Conservation (phyloP, 2,113 vertebrate species). For the Anarrhichthys ocellatus region DNA sequence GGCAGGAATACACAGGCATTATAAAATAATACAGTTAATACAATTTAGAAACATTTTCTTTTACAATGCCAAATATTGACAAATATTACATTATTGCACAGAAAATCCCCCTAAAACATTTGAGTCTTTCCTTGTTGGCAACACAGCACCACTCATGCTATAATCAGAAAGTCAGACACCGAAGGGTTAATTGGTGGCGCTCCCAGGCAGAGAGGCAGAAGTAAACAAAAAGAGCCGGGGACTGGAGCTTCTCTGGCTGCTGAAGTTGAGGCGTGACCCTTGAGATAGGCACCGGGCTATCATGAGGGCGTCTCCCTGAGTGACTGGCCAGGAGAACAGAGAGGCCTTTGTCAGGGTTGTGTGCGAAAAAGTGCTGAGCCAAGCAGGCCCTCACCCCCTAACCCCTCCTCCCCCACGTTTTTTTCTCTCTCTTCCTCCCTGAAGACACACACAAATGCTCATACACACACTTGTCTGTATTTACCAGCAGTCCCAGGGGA, state of each 20-base stretch:
- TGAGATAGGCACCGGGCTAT: slow-evolving; percentile 77
- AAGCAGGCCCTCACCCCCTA: slow-evolving; percentile 52
- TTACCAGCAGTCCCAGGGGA: slow-evolving; percentile 63
- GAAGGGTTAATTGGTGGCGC: slow-evolving; percentile 54
- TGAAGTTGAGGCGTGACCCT: slow-evolving; percentile 73
- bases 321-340: slow-evolving; percentile 68
- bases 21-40: too few species aligned
- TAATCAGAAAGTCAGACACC: neutral
- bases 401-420: neutral
- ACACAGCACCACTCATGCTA: neutral
- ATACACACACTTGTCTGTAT: slow-evolving; percentile 65
- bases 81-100: neutral
- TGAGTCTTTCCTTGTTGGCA: neutral
- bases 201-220: slow-evolving; percentile 44
- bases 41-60: too few species aligned
- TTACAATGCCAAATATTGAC: neutral
- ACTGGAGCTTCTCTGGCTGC: slow-evolving; percentile 55
- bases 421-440: slow-evolving; percentile 48
- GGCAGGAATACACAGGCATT: too few species aligned
- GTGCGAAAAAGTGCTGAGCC: slow-evolving; percentile 75
- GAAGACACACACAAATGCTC: slow-evolving; percentile 50
- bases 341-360: slow-evolving; percentile 73
- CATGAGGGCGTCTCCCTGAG: slow-evolving; percentile 76
- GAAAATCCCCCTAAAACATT: neutral
- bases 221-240: slow-evolving; percentile 59